phyloP scores from a whole-genome alignment of 1,140 invertebrate genomes.

The Lasaia peninsularis region DNA sequence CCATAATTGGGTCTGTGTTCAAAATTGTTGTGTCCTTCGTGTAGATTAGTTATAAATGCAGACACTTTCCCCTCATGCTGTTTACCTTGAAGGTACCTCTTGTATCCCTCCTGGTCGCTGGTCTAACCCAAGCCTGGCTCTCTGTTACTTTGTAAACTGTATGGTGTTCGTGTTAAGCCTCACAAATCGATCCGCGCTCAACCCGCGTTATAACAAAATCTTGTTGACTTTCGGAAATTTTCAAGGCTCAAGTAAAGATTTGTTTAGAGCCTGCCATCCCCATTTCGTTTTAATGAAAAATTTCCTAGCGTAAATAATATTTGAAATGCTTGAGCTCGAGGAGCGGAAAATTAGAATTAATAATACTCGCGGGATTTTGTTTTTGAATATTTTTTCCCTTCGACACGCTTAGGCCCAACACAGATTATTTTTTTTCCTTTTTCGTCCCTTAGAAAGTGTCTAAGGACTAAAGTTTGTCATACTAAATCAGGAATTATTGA shows the following conservation, averaged over 20 bases:
- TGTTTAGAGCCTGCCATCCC: slow-evolving; percentile 33
- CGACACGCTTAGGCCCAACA: not conserved
- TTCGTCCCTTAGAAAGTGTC: too few species aligned
- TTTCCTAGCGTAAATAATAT: slow-evolving; percentile 47
- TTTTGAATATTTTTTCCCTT: slow-evolving; percentile 35
- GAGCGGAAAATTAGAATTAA: slow-evolving; percentile 63
- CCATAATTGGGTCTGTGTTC: too few species aligned
- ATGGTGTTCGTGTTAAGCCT: too few species aligned
- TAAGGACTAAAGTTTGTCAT: too few species aligned
- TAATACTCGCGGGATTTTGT: slow-evolving; percentile 42
- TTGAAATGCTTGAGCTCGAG: slow-evolving; percentile 48
- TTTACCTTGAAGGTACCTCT: too few species aligned
- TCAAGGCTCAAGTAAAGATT: slow-evolving; percentile 16
- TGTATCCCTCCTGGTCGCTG: too few species aligned
- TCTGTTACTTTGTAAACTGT: too few species aligned
- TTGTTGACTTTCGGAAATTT: slow-evolving; percentile 10
- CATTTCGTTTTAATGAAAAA: slow-evolving; percentile 47
- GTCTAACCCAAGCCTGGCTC: too few species aligned
- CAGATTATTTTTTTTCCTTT: not conserved
- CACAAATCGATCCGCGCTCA: not conserved
- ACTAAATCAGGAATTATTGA: too few species aligned
- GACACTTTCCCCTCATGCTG: too few species aligned
- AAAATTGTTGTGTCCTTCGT: too few species aligned
- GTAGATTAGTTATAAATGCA: too few species aligned
- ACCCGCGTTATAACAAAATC: slow-evolving; percentile 12